phyloP scores from a whole-genome alignment of 1,140 invertebrate genomes.

The Camponotus floridanus region DNA sequence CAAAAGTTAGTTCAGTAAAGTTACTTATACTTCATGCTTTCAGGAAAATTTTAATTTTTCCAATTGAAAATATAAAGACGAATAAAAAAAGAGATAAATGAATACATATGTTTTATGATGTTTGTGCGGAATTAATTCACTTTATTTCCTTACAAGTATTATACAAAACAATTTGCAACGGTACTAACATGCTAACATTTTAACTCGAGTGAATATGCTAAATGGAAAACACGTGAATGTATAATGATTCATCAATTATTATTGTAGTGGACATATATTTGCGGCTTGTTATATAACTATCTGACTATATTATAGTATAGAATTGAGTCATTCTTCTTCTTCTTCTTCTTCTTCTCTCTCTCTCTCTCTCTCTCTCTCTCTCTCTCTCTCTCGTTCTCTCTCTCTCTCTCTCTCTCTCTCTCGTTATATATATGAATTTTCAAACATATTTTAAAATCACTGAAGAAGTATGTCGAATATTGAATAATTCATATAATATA shows the following conservation, averaged over 20 bases:
- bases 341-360: no score
- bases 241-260: slow-evolving; percentile 34
- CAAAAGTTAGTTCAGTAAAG: no score
- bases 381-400: no score
- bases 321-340: background rate
- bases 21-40: no score
- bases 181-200: background rate
- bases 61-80: background rate
- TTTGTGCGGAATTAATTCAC: background rate
- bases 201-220: background rate
- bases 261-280: background rate
- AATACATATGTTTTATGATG: background rate
- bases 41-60: background rate
- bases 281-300: slow-evolving; percentile 32
- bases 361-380: no score
- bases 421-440: background rate
- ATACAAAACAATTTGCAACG: no score
- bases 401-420: no score
- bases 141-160: background rate
- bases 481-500: background rate
- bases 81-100: no score
- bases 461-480: background rate
- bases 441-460: background rate
- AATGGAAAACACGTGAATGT: background rate
- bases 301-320: background rate